Evolutionary conservation across 1,140 invertebrate species (phyloP).

Genomic region (Melanaphis sacchari): DNA sequence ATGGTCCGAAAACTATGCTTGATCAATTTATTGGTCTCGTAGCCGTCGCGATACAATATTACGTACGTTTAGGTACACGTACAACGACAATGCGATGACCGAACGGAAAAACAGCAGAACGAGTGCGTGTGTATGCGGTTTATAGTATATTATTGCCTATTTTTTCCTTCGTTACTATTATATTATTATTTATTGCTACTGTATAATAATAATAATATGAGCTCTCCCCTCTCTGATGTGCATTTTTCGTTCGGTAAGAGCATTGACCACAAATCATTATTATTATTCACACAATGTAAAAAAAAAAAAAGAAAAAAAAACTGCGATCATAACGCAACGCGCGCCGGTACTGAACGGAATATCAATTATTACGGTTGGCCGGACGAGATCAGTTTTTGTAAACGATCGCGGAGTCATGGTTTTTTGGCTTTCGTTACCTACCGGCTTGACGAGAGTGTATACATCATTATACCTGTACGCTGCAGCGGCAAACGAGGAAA

Average conservation of each 20-base stretch:
- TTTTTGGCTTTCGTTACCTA: slow-evolving; percentile 36
- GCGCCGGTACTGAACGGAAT: slow-evolving; percentile 13
- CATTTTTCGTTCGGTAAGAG: not conserved
- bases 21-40: not conserved
- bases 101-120: not conserved
- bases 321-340: slow-evolving; percentile 33
- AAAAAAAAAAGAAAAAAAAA: slow-evolving; percentile 38
- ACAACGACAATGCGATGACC: not conserved
- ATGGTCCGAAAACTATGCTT: not conserved
- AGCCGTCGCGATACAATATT: not conserved
- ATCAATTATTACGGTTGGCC: slow-evolving; percentile 51
- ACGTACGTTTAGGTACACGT: not conserved
- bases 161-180: not conserved
- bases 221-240: not conserved
- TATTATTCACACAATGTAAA: slow-evolving; percentile 54
- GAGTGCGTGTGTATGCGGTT: not conserved
- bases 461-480: not conserved
- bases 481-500: not conserved
- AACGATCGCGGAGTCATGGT: slow-evolving; percentile 43
- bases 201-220: not conserved
- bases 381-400: slow-evolving; percentile 51
- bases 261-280: slow-evolving; percentile 49
- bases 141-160: not conserved
- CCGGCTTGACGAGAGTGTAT: not conserved
- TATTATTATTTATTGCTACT: slow-evolving; percentile 1